Conservation (phyloP, 2,113 vertebrate genomes). For the Globicephala melas region DNA sequence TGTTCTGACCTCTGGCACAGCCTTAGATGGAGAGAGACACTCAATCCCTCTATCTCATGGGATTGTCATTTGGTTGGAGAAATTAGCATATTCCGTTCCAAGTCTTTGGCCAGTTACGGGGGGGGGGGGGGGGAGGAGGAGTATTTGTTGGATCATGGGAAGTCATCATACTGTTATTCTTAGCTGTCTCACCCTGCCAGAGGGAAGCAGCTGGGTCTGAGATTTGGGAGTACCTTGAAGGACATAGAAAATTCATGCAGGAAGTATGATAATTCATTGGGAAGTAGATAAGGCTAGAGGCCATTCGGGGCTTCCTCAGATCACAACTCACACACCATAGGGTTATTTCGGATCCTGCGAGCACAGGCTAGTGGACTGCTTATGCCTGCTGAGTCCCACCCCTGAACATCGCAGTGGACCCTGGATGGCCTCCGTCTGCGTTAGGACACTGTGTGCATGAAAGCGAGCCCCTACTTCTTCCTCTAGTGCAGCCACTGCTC, state of each 20-base stretch:
- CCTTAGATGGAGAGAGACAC: neutral
- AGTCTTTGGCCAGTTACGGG: neutral
- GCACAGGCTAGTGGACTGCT: neutral
- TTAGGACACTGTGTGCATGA: neutral
- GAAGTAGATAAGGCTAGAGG: neutral
- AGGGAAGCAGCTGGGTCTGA: neutral
- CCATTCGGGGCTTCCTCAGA: neutral
- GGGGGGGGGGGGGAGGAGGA: too few species aligned
- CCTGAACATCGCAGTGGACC: neutral
- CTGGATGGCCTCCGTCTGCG: neutral
- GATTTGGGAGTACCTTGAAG: neutral
- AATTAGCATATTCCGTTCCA: neutral
- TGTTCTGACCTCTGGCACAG: neutral
- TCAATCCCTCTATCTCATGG: neutral
- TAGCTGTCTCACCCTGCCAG: neutral
- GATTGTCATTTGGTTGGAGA: neutral
- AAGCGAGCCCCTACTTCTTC: neutral
- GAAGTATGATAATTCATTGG: neutral
- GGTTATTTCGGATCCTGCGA: neutral
- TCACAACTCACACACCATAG: neutral
- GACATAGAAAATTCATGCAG: neutral
- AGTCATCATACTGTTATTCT: neutral
- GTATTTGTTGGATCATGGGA: neutral
- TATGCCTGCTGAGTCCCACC: neutral
- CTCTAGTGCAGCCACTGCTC: neutral